Evolutionary conservation across 2,797 vertebrate species (phyloP).

Genomic region (Prunella strophiata): DNA sequence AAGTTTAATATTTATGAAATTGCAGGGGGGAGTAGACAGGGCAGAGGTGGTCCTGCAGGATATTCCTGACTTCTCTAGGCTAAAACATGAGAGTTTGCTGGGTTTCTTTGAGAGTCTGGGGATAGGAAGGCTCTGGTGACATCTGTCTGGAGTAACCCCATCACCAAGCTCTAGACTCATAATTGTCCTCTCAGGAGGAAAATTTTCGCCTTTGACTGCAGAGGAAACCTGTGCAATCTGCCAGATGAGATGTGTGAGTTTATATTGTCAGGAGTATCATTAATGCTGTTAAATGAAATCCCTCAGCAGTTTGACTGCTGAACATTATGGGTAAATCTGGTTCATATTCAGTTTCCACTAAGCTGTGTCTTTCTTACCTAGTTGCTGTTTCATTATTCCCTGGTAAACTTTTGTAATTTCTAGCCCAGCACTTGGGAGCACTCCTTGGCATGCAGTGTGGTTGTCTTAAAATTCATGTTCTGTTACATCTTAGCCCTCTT

Average conservation of each 20-base stretch:
- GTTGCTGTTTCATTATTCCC: not conserved
- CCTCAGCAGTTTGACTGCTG: not conserved
- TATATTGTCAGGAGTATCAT: not conserved
- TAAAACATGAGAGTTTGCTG: rapidly evolving
- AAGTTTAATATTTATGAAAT: not conserved
- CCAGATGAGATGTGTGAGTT: not conserved
- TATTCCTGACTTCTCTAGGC: not conserved
- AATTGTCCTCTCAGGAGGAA: not conserved
- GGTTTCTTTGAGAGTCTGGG: not conserved
- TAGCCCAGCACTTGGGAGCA: not conserved
- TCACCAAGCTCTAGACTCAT: not conserved
- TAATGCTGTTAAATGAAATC: not conserved
- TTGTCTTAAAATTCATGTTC: not conserved
- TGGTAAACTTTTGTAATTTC: not conserved
- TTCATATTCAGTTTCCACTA: not conserved
- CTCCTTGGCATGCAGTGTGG: not conserved
- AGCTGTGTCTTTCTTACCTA: not conserved
- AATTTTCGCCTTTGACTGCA: not conserved
- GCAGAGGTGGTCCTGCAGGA: not conserved
- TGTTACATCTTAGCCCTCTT: not conserved
- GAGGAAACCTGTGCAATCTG: not conserved
- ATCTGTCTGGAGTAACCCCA: not conserved
- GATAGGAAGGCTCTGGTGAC: not conserved
- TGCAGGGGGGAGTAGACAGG: too few species aligned
- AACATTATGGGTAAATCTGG: not conserved